Base-by-base conservation (phyloP, 2,888 invertebrate genomes). In the Pammene fasciana region DNA sequence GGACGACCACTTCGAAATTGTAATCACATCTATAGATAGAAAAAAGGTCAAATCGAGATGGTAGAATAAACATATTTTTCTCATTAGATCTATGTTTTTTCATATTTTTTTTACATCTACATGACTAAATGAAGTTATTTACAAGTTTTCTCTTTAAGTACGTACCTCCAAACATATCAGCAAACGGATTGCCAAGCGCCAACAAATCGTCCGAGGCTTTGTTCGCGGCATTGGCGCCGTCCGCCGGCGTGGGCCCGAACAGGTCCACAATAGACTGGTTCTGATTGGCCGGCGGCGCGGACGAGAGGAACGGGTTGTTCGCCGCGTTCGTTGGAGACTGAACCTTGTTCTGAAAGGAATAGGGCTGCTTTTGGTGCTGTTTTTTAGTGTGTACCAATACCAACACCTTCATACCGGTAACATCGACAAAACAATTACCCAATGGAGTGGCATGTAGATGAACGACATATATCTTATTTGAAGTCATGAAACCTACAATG, bases 121-220 rank as follows among this genome's bases (percentile, higher is more conserved):
- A n/a, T n/a, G n/a, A n/a, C n/a, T n/a, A n/a, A n/a, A n/a, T n/a
- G n/a, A 38, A 9, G 0, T 38, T 9, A 0, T 7, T 38, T 9
- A 38, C 9, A 52, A 7, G 26, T 13, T 5, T 18, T 43, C 9
- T 34, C 46, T 7, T 16, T 6, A 10, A 48, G n/a, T 13, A 10
- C 10, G 36, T 48, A 73, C 94, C 93, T 76, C 94, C 94, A 83
- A 96, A 96, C 95, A 96, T 96, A 81, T 97, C 97, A 46, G 97
- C 96, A 85, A 98, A 99, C 10, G 98, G 98, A 93, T 98, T 98
- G 55, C 97, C 96, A 74, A 98, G 93, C 80, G 97, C 96, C 66
- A 98, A 93, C 75, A 98, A 92, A 89, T 98, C 97, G 81, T 98
- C 98, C 13, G 97, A 97, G 26, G 98, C 96, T 88, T 95, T 97